These are phyloP conservation scores for Harpagifer antarcticus DNA, from an alignment of 2,797 vertebrate genomes.

Conservation along the genomic window DNA sequence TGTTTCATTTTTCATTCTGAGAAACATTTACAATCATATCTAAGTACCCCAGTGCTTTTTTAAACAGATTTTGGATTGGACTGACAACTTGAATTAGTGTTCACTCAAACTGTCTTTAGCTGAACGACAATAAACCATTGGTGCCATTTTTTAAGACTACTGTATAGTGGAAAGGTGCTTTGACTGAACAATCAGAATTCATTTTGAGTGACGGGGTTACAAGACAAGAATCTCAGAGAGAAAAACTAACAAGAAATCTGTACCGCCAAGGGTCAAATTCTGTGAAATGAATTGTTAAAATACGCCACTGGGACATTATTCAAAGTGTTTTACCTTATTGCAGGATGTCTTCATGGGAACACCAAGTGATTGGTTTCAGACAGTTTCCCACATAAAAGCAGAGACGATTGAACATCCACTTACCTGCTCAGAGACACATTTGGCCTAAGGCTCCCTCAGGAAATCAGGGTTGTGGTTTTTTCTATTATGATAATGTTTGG, in stretches of 20 bases:
- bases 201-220: neutral
- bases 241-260: neutral
- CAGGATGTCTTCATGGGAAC: neutral
- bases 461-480: constrained; percentile 37
- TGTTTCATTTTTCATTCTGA: neutral
- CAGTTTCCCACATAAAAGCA: constrained; percentile 12
- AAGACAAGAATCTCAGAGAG: neutral
- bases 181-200: neutral
- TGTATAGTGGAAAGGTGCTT: neutral
- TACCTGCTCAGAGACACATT: constrained; percentile 25
- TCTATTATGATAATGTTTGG: constrained; percentile 22
- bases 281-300: constrained; percentile 1
- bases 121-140: neutral
- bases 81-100: neutral
- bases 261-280: constrained; percentile 10
- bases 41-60: neutral
- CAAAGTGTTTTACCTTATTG: constrained; percentile 4
- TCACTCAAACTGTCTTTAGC: neutral
- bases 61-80: neutral
- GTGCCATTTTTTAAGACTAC: neutral
- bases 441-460: constrained; percentile 29
- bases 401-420: constrained; percentile 6
- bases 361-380: constrained; percentile 20
- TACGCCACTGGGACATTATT: neutral
- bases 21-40: neutral